Conservation (phyloP, 2,888 invertebrate species). For the Celastrina argiolus region DNA sequence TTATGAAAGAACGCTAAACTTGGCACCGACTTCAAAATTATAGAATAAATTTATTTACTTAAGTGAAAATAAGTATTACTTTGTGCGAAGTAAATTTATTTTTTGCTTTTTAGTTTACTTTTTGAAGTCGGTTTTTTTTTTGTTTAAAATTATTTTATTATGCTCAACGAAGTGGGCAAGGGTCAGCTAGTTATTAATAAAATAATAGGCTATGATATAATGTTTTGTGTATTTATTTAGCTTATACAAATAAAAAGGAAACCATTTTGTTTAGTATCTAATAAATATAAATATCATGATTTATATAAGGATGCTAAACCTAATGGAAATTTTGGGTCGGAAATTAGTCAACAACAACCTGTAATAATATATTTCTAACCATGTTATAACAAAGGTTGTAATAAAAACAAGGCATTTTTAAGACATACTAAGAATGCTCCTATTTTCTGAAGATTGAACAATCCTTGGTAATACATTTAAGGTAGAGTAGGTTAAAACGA, state of each 20-base stretch:
- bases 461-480: background rate
- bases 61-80: too few species aligned
- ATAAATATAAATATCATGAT: slow-evolving; percentile 28
- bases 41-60: too few species aligned
- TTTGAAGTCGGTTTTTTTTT: too few species aligned
- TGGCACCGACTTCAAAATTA: too few species aligned
- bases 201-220: slow-evolving; percentile 15
- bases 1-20: too few species aligned
- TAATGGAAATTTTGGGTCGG: slow-evolving; percentile 45
- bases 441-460: slow-evolving; percentile 60
- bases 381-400: slow-evolving; percentile 51
- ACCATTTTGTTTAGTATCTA: slow-evolving; percentile 46
- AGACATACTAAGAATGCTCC: slow-evolving; percentile 60
- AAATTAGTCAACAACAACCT: slow-evolving; percentile 33
- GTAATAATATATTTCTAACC: slow-evolving; percentile 47
- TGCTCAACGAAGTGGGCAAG: too few species aligned
- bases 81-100: too few species aligned
- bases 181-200: slow-evolving; percentile 20
- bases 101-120: too few species aligned
- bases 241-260: slow-evolving; percentile 66
- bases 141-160: too few species aligned
- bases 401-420: slow-evolving; percentile 43
- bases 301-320: slow-evolving; percentile 27
- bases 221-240: slow-evolving; percentile 29
- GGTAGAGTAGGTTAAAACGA: slow-evolving; percentile 25